A percentile compares a stretch with the other conserved stretches of the same genome.
These are phyloP conservation scores for Argyresthia albistria DNA, from an alignment of 2,888 invertebrate genomes.

Conservation along the genomic window DNA sequence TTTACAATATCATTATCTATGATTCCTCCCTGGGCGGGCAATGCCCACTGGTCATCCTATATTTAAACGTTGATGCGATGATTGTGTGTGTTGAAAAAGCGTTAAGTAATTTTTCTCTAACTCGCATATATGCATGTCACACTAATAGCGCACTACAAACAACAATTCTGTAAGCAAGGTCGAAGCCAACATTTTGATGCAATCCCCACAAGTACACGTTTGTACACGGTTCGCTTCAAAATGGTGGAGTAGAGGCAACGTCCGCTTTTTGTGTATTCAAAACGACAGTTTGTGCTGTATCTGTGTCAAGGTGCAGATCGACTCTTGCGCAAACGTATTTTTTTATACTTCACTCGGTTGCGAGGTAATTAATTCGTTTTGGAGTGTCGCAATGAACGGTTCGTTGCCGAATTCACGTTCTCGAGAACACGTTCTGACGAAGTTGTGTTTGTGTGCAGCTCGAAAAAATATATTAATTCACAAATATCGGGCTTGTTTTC, in stretches of 20 bases:
- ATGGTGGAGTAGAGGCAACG: slow-evolving; percentile 50
- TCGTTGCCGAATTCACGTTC: slow-evolving; percentile 47
- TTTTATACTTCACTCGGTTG: slow-evolving; percentile 67
- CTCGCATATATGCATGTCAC: too few species aligned
- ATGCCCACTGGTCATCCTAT: too few species aligned
- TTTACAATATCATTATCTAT: too few species aligned
- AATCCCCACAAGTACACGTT: neutral
- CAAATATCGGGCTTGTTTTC: neutral
- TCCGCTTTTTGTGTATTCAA: slow-evolving; percentile 72
- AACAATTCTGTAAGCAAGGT: neutral
- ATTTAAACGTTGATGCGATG: too few species aligned
- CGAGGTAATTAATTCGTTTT: slow-evolving; percentile 71
- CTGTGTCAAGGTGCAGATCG: slow-evolving; percentile 71
- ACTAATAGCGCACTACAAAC: too few species aligned
- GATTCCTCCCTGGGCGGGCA: too few species aligned
- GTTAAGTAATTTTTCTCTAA: too few species aligned
- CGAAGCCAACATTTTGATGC: neutral
- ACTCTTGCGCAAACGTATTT: slow-evolving; percentile 65
- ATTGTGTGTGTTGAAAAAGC: too few species aligned
- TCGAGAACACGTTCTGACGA: slow-evolving; percentile 12
- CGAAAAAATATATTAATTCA: too few species aligned
- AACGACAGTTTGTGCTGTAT: slow-evolving; percentile 65
- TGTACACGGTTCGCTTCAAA: slow-evolving; percentile 22
- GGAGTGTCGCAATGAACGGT: slow-evolving; percentile 61
- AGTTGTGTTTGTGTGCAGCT: neutral